Percentiles rank a stretch among this genome's conserved stretches.
Evolutionary conservation across 2,888 invertebrate genomes (phyloP).

Genomic region (Thera obeliscata): DNA sequence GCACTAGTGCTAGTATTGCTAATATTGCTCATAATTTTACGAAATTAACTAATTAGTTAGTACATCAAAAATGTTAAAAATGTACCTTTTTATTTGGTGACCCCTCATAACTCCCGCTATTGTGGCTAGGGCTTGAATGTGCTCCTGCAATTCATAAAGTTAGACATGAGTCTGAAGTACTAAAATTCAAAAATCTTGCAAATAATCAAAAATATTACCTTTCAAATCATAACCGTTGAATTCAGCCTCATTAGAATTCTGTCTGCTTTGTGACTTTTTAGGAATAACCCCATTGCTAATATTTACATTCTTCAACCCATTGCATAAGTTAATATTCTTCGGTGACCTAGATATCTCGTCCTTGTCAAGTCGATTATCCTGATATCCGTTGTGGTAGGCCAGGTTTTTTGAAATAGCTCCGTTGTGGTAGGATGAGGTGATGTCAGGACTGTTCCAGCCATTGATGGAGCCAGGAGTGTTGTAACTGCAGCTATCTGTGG

Average conservation of each 20-base stretch:
- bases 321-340: constrained; percentile 74
- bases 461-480: constrained; percentile 83
- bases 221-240: constrained; percentile 72
- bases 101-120: constrained; percentile 72
- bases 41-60: too few relatives aligned
- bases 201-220: constrained; percentile 51
- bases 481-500: constrained; percentile 84
- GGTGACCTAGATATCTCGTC: constrained; percentile 60
- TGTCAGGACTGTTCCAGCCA: constrained; percentile 84
- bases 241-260: constrained; percentile 71
- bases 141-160: constrained; percentile 56
- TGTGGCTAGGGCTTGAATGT: constrained; percentile 73
- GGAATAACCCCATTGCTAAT: constrained; percentile 73
- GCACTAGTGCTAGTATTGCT: too few relatives aligned
- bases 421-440: constrained; percentile 70
- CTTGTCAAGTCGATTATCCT: constrained; percentile 60
- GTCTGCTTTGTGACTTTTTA: constrained; percentile 70
- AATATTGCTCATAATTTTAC: neutral
- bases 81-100: constrained; percentile 78
- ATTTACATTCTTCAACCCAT: constrained; percentile 77
- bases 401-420: constrained; percentile 76
- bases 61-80: neutral
- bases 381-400: constrained; percentile 70
- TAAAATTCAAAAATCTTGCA: neutral
- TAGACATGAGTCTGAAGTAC: neutral